These are phyloP conservation scores for Drosophila anomelani DNA, from an alignment of 2,888 invertebrate genomes.

Conservation along the genomic window DNA sequence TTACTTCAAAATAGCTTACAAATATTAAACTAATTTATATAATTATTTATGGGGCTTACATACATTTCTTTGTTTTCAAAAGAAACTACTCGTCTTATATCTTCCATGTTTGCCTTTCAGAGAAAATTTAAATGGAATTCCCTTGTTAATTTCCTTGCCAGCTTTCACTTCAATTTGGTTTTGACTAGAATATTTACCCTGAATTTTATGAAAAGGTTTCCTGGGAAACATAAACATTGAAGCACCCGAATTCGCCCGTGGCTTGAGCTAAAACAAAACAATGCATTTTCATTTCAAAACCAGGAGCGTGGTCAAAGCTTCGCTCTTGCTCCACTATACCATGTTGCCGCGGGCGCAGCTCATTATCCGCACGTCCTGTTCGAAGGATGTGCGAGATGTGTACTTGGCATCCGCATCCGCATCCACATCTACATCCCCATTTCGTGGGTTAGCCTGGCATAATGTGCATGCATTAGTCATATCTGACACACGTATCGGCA, in stretches of 20 bases:
- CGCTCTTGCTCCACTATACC: conserved; percentile 11
- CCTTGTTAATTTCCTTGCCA: neutral
- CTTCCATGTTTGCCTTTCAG: neutral
- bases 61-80: neutral
- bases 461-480: conserved; percentile 77
- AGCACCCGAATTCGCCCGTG: conserved; percentile 10
- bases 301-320: conserved; percentile 31
- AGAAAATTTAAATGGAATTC: neutral
- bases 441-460: conserved; percentile 44
- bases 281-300: conserved; percentile 36
- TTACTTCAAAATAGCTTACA: neutral
- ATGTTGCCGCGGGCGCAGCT: conserved; percentile 28
- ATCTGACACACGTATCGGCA: conserved; percentile 60
- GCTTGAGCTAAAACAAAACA: conserved; percentile 32
- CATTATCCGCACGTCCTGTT: conserved; percentile 34
- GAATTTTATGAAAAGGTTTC: conserved; percentile 3
- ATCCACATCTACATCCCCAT: neutral
- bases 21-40: neutral
- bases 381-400: conserved; percentile 7
- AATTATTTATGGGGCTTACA: too few relatives aligned
- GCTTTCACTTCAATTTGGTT: neutral
- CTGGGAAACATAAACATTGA: conserved; percentile 17
- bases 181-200: conserved; percentile 4
- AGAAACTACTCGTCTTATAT: neutral
- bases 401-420: conserved; percentile 6